Evolutionary conservation across 2,113 vertebrate species (phyloP).

Genomic region (Caracal caracal): DNA sequence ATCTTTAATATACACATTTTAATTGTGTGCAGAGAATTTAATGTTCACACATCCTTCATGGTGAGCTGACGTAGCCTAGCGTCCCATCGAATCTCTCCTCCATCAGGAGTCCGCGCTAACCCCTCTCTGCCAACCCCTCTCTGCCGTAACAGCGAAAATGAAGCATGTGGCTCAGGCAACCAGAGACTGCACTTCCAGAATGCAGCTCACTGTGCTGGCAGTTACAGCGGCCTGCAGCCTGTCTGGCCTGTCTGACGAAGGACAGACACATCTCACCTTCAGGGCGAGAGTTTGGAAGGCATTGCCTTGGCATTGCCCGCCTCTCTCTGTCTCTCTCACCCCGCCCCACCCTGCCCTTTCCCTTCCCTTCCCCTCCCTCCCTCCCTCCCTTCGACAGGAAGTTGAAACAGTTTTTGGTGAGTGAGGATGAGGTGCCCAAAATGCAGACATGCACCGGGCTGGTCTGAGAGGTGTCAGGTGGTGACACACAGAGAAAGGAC

Average conservation of each 20-base stretch:
- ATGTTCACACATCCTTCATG: not conserved
- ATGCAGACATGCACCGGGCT: accelerated
- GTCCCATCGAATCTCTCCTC: accelerated
- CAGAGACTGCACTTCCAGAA: not conserved
- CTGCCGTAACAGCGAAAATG: accelerated
- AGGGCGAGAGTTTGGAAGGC: not conserved
- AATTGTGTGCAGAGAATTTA: not conserved
- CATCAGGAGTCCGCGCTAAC: not conserved
- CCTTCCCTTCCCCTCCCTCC: not conserved
- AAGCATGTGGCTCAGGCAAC: not conserved
- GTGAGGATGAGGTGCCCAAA: not conserved
- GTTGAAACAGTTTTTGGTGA: not conserved
- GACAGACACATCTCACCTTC: not conserved
- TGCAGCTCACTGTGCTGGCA: accelerated
- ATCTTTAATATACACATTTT: not conserved
- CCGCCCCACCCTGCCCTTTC: not conserved
- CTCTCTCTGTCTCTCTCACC: not conserved
- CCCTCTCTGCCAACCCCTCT: accelerated
- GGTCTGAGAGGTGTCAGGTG: too few relatives aligned
- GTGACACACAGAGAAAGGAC: not conserved
- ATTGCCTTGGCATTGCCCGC: too few relatives aligned
- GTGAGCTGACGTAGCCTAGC: too few relatives aligned
- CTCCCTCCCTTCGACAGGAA: not conserved
- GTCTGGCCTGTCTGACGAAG: accelerated
- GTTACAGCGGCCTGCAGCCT: too few relatives aligned